Percentiles rank a stretch among this genome's conserved stretches.
These are phyloP conservation scores for Liolophura sinensis DNA, from an alignment of 1,140 invertebrate species.

Conservation along the genomic window DNA sequence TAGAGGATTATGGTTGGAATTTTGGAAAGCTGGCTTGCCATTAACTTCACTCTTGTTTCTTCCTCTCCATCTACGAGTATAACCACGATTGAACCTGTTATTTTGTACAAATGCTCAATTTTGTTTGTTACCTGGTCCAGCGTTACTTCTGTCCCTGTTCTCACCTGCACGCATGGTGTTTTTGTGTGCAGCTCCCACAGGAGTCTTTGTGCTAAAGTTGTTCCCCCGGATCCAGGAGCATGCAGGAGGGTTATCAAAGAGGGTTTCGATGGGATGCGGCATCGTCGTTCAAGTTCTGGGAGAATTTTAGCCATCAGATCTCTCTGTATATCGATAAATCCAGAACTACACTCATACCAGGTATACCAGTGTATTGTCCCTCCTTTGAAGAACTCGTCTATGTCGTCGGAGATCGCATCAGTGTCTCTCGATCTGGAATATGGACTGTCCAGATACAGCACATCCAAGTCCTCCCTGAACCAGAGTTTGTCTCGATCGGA, in stretches of 20 bases:
- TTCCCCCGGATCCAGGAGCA: slow-evolving; percentile 27
- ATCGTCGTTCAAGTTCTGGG: slow-evolving; percentile 14
- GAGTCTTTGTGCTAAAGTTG: slow-evolving; percentile 25
- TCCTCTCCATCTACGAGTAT: slow-evolving; percentile 33
- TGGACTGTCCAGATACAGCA: slow-evolving; percentile 25
- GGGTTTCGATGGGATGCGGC: slow-evolving; percentile 14
- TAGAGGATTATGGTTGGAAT: slow-evolving; percentile 20
- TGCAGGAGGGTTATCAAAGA: slow-evolving; percentile 14
- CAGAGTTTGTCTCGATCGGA: slow-evolving; percentile 22
- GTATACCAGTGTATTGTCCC: slow-evolving; percentile 32
- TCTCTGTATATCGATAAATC: slow-evolving; percentile 24
- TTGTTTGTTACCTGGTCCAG: slow-evolving; percentile 14
- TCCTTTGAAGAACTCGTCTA: slow-evolving; percentile 27
- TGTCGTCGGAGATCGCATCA: slow-evolving; percentile 23
- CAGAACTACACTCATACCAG: slow-evolving; percentile 22
- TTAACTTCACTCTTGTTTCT: slow-evolving; percentile 19
- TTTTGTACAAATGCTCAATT: slow-evolving; percentile 17
- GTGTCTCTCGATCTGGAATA: slow-evolving; percentile 15
- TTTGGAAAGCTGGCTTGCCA: slow-evolving; percentile 11
- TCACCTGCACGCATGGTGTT: slow-evolving; percentile 23
- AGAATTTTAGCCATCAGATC: slow-evolving; percentile 13
- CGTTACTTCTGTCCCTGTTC: slow-evolving; percentile 3
- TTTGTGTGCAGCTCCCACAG: slow-evolving; percentile 21
- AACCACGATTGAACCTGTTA: slow-evolving; percentile 19
- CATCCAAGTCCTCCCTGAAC: slow-evolving; percentile 31